Evolutionary conservation across 2,113 vertebrate species (phyloP), one percentile per base, ranked within the genome.

Genomic region (Theristicus caerulescens): DNA sequence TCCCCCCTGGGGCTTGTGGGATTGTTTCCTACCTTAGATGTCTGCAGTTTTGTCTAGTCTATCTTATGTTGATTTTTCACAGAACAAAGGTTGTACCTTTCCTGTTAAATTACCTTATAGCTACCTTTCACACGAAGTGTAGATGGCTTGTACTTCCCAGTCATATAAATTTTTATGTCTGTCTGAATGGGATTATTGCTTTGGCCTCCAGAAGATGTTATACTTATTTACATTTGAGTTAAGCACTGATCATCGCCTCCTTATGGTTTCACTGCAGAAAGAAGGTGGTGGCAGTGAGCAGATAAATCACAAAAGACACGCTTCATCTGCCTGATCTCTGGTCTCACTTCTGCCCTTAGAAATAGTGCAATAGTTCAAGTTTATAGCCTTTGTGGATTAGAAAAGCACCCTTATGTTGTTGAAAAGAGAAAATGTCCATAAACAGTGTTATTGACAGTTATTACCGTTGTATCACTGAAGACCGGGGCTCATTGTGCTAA

Each of bases 251-350:
- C 70, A 76, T 93, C 46, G 14, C 58, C 81, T 95, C 74, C 93
- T 76, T 79, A 52, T n/a, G 86, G 57, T 59, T 86, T 72, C 57
- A 32, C 6, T 94, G 86, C 62, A 83, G 44, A 84, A 72, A n/a
- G 89, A 73, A 88, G 64, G 69, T 88, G 80, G 73, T 92, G 49
- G 44, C 76, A 76, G 55, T 0, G 6, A 92, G 40, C 86, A 88
- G 88, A 94, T 97, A 96, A 97, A 94, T 95, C 86, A 94, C 49
- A 65, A 40, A 81, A 91, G 91, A 76, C 86, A 91, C 2, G 26
- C 83, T 95, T 92, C 88, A 57, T 94, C 88, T 96, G 92, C 72
- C 81, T 94, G 80, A 92, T 95, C 92, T 95, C 94, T 94, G 77
- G 25, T 93, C 94, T 89, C 88, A 79, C 88, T 93, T 90, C 86